Conservation (phyloP, 2,113 vertebrate genomes). For the Candoia aspera region DNA sequence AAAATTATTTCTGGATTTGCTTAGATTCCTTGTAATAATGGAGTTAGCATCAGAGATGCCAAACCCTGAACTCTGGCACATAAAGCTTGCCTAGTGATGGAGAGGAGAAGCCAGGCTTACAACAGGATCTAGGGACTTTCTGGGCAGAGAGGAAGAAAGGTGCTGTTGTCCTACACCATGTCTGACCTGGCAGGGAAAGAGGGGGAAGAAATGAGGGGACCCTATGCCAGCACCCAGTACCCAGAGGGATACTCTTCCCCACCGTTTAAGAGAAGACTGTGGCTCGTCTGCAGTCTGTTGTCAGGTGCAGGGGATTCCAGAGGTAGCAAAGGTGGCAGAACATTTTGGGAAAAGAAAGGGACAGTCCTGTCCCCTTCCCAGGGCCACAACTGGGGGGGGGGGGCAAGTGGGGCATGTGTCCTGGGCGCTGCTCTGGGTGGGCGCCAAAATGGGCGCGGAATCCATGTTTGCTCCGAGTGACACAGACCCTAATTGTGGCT, state of each 20-base stretch:
- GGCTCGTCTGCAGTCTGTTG: not conserved
- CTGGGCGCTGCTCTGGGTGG: no score
- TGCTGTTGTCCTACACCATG: not conserved
- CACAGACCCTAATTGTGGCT: no score
- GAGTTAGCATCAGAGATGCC: not conserved
- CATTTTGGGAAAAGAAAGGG: not conserved
- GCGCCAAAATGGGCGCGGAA: no score
- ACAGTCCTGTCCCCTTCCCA: not conserved
- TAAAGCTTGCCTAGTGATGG: not conserved
- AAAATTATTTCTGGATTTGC: not conserved
- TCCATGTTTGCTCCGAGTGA: no score
- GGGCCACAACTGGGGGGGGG: no score
- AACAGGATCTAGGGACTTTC: not conserved
- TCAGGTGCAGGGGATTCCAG: not conserved
- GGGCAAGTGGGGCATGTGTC: no score
- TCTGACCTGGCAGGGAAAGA: no score
- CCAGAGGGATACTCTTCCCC: not conserved
- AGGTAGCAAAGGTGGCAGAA: not conserved
- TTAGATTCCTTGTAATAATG: not conserved
- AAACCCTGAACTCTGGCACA: not conserved
- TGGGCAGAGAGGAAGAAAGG: not conserved
- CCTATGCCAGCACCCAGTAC: not conserved
- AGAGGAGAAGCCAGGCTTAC: not conserved
- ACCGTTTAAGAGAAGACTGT: not conserved
- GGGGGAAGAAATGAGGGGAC: no score